phyloP scores from a whole-genome alignment of 2,888 invertebrate species.

The Ephialtes manifestator region DNA sequence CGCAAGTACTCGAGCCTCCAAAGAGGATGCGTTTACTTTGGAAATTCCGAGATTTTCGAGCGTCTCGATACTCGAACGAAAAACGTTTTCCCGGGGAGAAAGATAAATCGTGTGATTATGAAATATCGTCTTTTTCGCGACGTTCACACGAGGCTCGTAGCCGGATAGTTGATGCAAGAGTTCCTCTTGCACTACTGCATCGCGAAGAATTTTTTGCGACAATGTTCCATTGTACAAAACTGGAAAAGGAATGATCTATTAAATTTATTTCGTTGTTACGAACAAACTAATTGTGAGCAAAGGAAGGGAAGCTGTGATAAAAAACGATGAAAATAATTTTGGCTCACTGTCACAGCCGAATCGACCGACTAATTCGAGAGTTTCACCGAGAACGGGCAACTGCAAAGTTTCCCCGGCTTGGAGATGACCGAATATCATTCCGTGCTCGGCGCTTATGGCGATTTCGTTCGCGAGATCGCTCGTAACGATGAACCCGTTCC shows the following conservation, averaged over 20 bases:
- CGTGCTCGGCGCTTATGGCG: constrained; percentile 82
- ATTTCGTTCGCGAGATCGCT: constrained; percentile 86
- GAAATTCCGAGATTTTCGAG: constrained; percentile 76
- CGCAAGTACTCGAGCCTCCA: constrained; percentile 76
- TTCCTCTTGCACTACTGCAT: constrained; percentile 82
- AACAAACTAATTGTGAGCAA: no score
- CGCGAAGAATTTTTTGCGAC: constrained; percentile 74
- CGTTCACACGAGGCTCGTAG: constrained; percentile 76
- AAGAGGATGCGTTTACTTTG: constrained; percentile 75
- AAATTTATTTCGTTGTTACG: not conserved
- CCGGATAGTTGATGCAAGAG: constrained; percentile 76
- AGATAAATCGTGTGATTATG: constrained; percentile 80
- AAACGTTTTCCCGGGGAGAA: constrained; percentile 73
- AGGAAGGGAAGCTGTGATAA: no score
- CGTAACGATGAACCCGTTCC: constrained; percentile 87
- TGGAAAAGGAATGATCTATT: constrained; percentile 69
- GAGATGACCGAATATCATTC: constrained; percentile 84
- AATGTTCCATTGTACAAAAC: constrained; percentile 84
- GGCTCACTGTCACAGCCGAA: constrained; percentile 83
- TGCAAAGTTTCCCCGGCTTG: constrained; percentile 85
- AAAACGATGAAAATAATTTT: constrained; percentile 38
- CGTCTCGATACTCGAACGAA: constrained; percentile 74
- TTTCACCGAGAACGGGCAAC: constrained; percentile 87
- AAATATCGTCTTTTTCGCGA: constrained; percentile 75
- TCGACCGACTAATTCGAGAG: constrained; percentile 87